Evolutionary conservation across 2,888 invertebrate genomes (phyloP).

Genomic region (Pyrgus malvae): DNA sequence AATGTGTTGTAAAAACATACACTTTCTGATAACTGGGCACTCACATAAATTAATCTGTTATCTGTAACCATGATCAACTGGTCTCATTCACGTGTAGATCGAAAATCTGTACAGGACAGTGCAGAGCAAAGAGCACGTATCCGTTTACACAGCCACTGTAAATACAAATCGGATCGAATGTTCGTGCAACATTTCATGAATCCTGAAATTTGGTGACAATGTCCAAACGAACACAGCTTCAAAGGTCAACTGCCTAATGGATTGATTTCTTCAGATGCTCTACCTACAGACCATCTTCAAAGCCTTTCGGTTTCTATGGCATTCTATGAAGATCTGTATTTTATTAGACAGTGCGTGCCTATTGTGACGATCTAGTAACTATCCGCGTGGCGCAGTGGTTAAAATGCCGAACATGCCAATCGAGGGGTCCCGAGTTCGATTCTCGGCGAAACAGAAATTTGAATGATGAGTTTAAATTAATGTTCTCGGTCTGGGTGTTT

Average conservation of each 20-base stretch:
- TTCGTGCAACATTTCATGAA: constrained; percentile 17
- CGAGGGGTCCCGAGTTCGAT: too few relatives aligned
- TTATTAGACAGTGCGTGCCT: too few relatives aligned
- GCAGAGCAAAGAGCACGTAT: constrained; percentile 38
- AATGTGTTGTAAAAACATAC: constrained; percentile 35
- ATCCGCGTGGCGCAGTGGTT: too few relatives aligned
- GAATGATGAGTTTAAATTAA: too few relatives aligned
- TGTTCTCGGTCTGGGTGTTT: too few relatives aligned
- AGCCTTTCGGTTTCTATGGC: too few relatives aligned
- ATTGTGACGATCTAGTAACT: too few relatives aligned
- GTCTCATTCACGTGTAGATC: constrained; percentile 46
- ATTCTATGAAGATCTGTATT: too few relatives aligned
- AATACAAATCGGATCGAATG: constrained; percentile 8
- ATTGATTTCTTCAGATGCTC: not conserved
- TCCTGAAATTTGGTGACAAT: constrained; percentile 12
- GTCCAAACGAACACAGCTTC: not conserved
- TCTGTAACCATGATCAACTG: constrained; percentile 49
- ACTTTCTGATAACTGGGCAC: constrained; percentile 44
- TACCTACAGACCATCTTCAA: not conserved
- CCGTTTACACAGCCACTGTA: constrained; percentile 48
- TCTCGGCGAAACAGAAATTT: too few relatives aligned
- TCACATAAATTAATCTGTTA: constrained; percentile 59
- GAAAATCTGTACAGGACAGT: constrained; percentile 43
- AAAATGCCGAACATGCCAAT: too few relatives aligned
- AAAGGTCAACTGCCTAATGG: constrained; percentile 1